A percentile compares a stretch with the other conserved stretches of the same genome.
Evolutionary conservation across 1,140 invertebrate genomes (phyloP).

Genomic region (Trichonephila inaurata): DNA sequence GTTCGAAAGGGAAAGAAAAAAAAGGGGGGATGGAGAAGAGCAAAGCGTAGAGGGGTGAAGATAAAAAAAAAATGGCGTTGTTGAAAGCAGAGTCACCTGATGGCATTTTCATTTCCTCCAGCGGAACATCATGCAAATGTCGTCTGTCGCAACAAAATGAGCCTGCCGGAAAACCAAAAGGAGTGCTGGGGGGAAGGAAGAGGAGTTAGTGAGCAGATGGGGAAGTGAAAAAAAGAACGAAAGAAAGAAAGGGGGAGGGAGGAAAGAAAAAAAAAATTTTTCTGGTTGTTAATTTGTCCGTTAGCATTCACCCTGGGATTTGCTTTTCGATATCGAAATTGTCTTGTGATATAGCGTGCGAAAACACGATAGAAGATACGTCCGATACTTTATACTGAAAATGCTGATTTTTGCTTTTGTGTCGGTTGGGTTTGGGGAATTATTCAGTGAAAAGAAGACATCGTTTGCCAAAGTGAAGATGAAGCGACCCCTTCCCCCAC

Average conservation of each 20-base stretch:
- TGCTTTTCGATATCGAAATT: slow-evolving; percentile 71
- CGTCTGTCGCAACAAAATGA: slow-evolving; percentile 69
- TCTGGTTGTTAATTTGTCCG: slow-evolving; percentile 65
- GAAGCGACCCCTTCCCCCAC: no score
- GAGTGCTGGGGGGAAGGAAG: background rate
- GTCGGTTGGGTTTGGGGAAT: background rate
- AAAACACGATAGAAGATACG: slow-evolving; percentile 48
- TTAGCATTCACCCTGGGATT: slow-evolving; percentile 59
- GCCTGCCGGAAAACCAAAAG: slow-evolving; percentile 66
- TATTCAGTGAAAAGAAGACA: background rate
- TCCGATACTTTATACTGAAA: background rate
- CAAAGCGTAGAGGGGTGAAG: background rate
- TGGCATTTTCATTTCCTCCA: slow-evolving; percentile 74
- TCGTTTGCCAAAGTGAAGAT: background rate
- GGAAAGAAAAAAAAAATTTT: background rate
- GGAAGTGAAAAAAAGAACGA: slow-evolving; percentile 47
- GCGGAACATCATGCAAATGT: slow-evolving; percentile 75
- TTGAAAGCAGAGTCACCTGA: slow-evolving; percentile 71
- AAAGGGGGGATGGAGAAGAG: slow-evolving; percentile 23
- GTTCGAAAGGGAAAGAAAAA: background rate
- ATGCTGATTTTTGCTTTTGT: background rate
- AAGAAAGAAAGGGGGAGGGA: background rate
- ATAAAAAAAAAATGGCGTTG: slow-evolving; percentile 63
- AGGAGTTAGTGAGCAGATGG: slow-evolving; percentile 26
- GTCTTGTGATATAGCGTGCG: slow-evolving; percentile 46